These are phyloP conservation scores for Pseudochirops cupreus DNA, from an alignment of 2,797 vertebrate species.

Conservation along the genomic window DNA sequence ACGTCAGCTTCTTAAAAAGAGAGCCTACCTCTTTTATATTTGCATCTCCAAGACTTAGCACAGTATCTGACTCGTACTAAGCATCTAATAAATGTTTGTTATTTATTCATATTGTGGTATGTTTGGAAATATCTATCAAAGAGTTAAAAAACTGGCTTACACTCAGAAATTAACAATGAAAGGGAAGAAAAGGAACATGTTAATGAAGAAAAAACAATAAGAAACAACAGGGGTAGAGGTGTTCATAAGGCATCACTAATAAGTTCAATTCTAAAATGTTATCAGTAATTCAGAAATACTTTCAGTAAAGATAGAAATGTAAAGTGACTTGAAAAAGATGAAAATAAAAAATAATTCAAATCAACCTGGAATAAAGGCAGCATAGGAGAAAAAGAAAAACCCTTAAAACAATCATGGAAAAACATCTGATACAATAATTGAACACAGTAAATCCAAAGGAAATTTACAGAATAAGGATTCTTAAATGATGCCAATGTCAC, in stretches of 20 bases:
- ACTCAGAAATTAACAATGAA: background rate
- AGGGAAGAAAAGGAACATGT: slow-evolving; percentile 7
- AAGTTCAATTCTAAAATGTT: background rate
- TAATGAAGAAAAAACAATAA: background rate
- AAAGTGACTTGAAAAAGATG: background rate
- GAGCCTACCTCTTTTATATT: background rate
- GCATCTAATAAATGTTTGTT: background rate
- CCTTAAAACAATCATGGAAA: background rate
- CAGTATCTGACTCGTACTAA: background rate
- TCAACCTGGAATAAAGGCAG: background rate
- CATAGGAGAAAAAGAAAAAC: background rate
- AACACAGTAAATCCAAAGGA: background rate
- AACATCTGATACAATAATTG: background rate
- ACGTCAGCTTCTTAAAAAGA: background rate
- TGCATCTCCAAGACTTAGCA: background rate
- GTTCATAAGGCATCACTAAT: background rate
- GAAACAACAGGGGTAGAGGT: background rate
- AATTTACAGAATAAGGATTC: background rate
- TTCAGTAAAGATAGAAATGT: background rate
- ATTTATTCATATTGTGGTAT: background rate
- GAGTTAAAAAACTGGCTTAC: background rate
- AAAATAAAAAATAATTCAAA: background rate
- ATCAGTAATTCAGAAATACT: background rate
- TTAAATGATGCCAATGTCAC: background rate
- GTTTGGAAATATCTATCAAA: background rate